Base-by-base conservation (phyloP, 2,797 vertebrate genomes). In the Acomys russatus region DNA sequence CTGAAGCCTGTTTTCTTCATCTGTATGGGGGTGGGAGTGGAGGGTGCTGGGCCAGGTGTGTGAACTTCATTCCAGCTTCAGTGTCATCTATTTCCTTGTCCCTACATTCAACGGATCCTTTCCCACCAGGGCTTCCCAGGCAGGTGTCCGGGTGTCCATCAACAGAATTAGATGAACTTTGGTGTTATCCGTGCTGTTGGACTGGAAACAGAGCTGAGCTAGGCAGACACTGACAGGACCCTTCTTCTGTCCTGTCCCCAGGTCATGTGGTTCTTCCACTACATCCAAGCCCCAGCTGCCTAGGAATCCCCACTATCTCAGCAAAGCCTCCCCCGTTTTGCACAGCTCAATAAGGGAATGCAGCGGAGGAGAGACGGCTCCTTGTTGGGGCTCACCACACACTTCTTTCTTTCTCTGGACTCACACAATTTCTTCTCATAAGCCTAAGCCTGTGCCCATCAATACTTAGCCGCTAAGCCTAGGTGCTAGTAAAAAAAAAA, bases 381-480 rank as follows among this genome's bases (percentile, higher is more conserved):
- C 3, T n/a, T 35, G 11, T 38, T 5, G 80, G 38, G 59, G 54
- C 49, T 86, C 73, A 63, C 64, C 9, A 23, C 4, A 59, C 3
- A 38, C 76, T 22, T 25, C 35, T 84, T 56, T 83, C 80, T 94
- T 59, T 20, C n/a, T 49, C 44, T 17, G 10, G 35, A 91, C 11
- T 82, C 38, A 56, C 59, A 49, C 30, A 54, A 74, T 68, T 80
- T 93, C 86, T 92, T 87, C 66, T 78, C 56, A 4, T 44, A 86
- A 73, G n/a, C 23, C 77, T 73, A 1, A n/a, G 30, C 17, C 71
- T 70, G 18, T 14, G 38, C 54, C 92, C 73, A n/a, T 79, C 18
- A 92, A 64, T 91, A 73, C 54, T 85, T 70, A 95, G 90, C 49
- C 68, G 22, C 5, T 12, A 92, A 30, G 7, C 83, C 85, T 38